phyloP scores from a whole-genome alignment of 1,140 invertebrate genomes.

The Centruroides sculpturatus region DNA sequence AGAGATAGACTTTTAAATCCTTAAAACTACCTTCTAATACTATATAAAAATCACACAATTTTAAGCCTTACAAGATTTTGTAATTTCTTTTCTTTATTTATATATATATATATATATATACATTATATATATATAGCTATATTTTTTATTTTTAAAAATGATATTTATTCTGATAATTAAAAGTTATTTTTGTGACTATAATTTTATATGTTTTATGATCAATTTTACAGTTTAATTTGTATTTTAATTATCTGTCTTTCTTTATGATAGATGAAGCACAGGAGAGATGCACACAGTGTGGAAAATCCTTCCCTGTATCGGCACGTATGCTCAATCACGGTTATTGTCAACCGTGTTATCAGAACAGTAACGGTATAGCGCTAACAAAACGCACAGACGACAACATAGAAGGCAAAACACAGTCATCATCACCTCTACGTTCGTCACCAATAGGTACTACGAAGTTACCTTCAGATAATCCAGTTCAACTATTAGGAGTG shows the following conservation, averaged over 20 bases:
- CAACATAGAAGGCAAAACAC: not conserved
- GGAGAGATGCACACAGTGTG: slow-evolving; percentile 29
- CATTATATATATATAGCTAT: too few relatives aligned
- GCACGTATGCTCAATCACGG: slow-evolving; percentile 24
- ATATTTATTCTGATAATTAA: too few relatives aligned
- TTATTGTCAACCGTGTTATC: slow-evolving; percentile 25
- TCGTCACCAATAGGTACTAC: not conserved
- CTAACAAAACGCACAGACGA: slow-evolving; percentile 11
- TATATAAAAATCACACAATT: too few relatives aligned
- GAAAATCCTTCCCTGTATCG: slow-evolving; percentile 23
- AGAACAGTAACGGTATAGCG: slow-evolving; percentile 22
- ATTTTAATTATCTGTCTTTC: not conserved
- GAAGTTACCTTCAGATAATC: not conserved
- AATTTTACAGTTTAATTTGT: too few relatives aligned
- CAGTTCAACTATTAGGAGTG: slow-evolving; percentile 1
- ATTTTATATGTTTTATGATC: too few relatives aligned
- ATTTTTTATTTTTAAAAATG: too few relatives aligned
- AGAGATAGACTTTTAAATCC: too few relatives aligned
- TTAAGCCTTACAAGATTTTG: too few relatives aligned
- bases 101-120: too few relatives aligned
- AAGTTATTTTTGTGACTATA: too few relatives aligned
- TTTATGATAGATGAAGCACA: slow-evolving; percentile 24
- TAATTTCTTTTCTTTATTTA: too few relatives aligned
- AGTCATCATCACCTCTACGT: not conserved
- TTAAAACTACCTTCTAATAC: too few relatives aligned